Evolutionary conservation across 2,113 vertebrate species (phyloP).

Genomic region (Carlito syrichta): DNA sequence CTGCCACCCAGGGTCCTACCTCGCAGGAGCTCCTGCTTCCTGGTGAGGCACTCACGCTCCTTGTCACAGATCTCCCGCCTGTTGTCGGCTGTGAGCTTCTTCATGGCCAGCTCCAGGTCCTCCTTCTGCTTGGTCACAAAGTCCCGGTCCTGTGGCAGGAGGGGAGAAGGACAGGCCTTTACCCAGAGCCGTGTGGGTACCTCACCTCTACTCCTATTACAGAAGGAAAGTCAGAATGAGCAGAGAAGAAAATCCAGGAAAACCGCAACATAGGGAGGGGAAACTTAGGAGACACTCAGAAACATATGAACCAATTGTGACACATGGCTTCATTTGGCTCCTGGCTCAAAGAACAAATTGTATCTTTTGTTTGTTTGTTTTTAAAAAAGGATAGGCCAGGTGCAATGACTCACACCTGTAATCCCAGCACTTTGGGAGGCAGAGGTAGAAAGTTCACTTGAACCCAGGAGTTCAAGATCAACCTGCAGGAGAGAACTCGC

Average conservation of each 20-base stretch:
- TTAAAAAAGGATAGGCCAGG: no score
- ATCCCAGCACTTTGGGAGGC: no score
- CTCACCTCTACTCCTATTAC: not conserved
- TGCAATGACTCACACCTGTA: no score
- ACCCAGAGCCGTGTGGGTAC: not conserved
- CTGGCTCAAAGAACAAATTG: not conserved
- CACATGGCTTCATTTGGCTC: not conserved
- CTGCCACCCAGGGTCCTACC: slow-evolving; percentile 75
- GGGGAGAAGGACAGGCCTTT: not conserved
- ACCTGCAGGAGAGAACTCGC: no score
- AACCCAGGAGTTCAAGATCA: no score
- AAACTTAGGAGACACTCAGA: not conserved
- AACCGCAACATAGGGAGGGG: not conserved
- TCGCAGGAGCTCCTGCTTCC: slow-evolving; percentile 93
- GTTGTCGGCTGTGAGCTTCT: slow-evolving; percentile 88
- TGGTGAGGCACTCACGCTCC: slow-evolving; percentile 91
- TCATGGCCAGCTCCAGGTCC: slow-evolving; percentile 88
- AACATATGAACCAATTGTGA: accelerated
- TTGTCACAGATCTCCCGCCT: slow-evolving; percentile 91
- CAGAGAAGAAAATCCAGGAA: not conserved
- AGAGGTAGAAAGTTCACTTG: no score
- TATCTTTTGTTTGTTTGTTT: not conserved
- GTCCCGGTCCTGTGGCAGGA: slow-evolving; percentile 87
- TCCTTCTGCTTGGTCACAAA: slow-evolving; percentile 89
- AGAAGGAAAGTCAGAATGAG: not conserved